These are phyloP conservation scores for Cacoxenus indagator DNA, from an alignment of 2,888 invertebrate genomes.

Conservation along the genomic window DNA sequence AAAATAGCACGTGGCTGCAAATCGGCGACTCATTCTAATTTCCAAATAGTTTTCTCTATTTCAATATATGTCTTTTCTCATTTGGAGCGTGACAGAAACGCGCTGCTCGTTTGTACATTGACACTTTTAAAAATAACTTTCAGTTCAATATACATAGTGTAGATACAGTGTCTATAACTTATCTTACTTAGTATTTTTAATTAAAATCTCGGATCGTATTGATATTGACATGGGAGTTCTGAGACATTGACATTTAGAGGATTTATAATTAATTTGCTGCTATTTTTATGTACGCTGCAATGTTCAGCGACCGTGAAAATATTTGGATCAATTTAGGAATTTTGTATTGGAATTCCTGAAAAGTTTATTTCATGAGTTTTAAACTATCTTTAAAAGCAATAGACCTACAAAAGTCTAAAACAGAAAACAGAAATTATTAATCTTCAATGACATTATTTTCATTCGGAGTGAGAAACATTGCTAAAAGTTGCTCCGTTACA, in stretches of 20 bases:
- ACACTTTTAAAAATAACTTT: constrained; percentile 15
- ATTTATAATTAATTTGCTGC: background rate
- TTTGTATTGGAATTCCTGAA: background rate
- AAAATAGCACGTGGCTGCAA: constrained; percentile 14
- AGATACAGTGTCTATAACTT: constrained; percentile 6
- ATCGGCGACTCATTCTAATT: background rate
- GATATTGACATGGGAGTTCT: constrained; percentile 1
- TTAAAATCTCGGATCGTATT: background rate
- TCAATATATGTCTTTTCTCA: background rate
- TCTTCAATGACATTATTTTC: too few species aligned
- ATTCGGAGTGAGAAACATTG: too few species aligned
- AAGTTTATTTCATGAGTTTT: background rate
- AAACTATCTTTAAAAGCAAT: background rate
- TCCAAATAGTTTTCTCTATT: constrained; percentile 6
- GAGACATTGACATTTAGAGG: constrained; percentile 16
- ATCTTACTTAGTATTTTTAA: background rate
- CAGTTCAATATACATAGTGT: background rate
- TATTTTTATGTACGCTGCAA: background rate
- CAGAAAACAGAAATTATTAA: background rate
- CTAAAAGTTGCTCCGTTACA: too few species aligned
- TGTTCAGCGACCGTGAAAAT: background rate
- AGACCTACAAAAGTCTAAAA: background rate
- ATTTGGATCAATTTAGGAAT: background rate
- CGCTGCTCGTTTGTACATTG: constrained; percentile 2
- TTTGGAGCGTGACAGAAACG: constrained; percentile 6